Evolutionary conservation across 1,140 invertebrate genomes (phyloP).

Genomic region (Polypedilum pembai): DNA sequence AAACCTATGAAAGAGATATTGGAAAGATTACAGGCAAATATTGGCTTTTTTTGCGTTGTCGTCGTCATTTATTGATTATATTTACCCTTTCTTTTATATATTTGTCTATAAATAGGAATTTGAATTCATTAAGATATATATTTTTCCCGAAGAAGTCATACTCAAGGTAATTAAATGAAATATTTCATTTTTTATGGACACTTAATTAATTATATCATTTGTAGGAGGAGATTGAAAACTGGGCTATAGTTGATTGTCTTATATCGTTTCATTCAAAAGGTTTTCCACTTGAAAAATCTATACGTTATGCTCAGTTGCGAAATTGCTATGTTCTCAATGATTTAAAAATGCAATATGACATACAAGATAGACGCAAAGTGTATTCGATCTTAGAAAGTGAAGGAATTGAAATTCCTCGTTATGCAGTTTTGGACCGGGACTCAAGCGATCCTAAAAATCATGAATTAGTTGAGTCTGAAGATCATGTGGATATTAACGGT

Average conservation of each 20-base stretch:
- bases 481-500: constrained; percentile 98
- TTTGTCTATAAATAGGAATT: constrained; percentile 58
- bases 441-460: constrained; percentile 86
- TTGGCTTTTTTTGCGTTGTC: neutral
- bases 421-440: constrained; percentile 93
- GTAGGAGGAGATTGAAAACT: constrained; percentile 91
- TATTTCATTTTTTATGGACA: constrained; percentile 29
- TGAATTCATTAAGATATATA: constrained; percentile 88
- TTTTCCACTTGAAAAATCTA: constrained; percentile 97
- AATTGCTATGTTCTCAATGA: constrained; percentile 98
- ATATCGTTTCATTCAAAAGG: constrained; percentile 99
- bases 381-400: constrained; percentile 90
- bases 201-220: constrained; percentile 32
- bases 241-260: constrained; percentile 95
- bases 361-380: constrained; percentile 90
- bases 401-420: constrained; percentile 95
- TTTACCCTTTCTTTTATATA: neutral
- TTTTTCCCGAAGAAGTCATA: constrained; percentile 92
- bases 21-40: constrained; percentile 62
- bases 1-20: constrained; percentile 99
- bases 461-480: constrained; percentile 91
- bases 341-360: constrained; percentile 96
- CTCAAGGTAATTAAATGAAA: constrained; percentile 57
- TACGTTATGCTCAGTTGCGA: constrained; percentile 86
- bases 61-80: neutral